phyloP scores from a whole-genome alignment of 2,113 vertebrate species.

The Ceratotherium simum region DNA sequence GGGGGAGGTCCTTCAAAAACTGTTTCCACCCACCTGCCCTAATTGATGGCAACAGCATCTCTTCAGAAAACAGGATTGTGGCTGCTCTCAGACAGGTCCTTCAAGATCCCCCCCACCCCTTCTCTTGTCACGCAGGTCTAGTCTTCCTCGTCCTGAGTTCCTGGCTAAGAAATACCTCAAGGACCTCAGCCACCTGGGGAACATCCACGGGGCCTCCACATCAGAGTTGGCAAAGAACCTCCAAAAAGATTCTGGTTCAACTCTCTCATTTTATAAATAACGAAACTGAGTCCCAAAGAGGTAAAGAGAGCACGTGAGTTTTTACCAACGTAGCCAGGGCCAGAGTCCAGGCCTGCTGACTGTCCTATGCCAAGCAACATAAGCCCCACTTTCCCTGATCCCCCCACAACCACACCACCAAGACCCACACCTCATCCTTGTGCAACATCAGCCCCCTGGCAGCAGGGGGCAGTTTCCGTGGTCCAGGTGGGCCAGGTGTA shows the following conservation, averaged over 20 bases:
- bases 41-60: neutral
- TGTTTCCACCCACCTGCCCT: neutral
- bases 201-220: neutral
- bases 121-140: neutral
- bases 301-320: neutral
- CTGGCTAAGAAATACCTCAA: neutral
- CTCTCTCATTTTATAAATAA: neutral
- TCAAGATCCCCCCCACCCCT: too few relatives aligned
- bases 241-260: neutral
- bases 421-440: neutral
- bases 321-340: neutral
- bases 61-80: neutral
- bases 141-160: neutral
- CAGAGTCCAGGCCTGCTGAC: neutral
- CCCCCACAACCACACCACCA: too few relatives aligned
- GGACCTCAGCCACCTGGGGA: too few relatives aligned
- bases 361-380: rapidly evolving
- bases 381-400: neutral
- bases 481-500: neutral
- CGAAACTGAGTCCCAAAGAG: neutral
- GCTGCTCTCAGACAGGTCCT: neutral
- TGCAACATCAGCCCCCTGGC: neutral
- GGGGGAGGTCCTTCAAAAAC: neutral
- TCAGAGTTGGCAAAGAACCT: neutral
- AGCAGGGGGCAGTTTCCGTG: neutral